phyloP scores from a whole-genome alignment of 2,113 vertebrate species.

The Melanocharis versteri region DNA sequence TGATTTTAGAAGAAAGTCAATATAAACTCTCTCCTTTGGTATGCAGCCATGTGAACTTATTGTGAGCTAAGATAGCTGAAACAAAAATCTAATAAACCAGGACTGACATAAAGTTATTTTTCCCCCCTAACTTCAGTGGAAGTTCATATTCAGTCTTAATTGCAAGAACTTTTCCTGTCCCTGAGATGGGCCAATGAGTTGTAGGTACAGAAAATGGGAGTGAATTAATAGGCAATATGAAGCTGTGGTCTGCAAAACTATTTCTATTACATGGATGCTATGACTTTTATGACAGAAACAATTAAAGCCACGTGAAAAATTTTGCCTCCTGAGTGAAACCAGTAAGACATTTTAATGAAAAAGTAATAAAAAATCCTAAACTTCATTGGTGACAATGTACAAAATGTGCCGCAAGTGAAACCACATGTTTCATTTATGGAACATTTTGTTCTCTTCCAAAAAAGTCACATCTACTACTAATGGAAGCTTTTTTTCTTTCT shows the following conservation, averaged over 20 bases:
- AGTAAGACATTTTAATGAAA: conserved; percentile 66
- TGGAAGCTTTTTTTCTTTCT: not conserved
- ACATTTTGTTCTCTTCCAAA: conserved; percentile 49
- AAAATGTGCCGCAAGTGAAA: conserved; percentile 60
- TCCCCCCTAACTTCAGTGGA: not conserved
- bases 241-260: conserved; percentile 43
- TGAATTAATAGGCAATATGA: conserved; percentile 15
- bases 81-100: not conserved
- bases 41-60: not conserved
- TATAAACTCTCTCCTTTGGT: not conserved
- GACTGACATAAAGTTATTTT: not conserved
- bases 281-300: conserved; percentile 64
- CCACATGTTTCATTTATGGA: conserved; percentile 59
- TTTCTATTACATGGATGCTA: conserved; percentile 58
- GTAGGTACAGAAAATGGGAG: conserved; percentile 17
- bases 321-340: conserved; percentile 64
- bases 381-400: conserved; percentile 60
- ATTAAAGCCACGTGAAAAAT: conserved; percentile 65
- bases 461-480: conserved; percentile 44
- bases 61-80: not conserved
- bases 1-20: not conserved
- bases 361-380: conserved; percentile 62
- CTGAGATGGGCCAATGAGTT: not conserved
- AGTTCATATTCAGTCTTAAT: not conserved
- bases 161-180: not conserved